Evolutionary conservation across 2,797 vertebrate species (phyloP), one percentile per base, ranked within the genome.

Genomic region (Scomberomorus guttatus): DNA sequence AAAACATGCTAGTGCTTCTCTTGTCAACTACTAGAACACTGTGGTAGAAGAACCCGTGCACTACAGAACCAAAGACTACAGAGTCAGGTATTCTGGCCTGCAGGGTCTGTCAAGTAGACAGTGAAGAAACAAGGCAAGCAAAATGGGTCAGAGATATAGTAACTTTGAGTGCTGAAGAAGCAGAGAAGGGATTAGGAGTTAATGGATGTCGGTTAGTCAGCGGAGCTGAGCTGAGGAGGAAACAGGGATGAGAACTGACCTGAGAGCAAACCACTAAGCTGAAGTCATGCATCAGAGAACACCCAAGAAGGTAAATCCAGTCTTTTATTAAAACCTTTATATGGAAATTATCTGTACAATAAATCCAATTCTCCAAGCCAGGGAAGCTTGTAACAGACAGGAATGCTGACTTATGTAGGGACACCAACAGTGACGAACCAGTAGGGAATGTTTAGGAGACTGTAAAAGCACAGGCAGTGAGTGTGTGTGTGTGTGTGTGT

Each of bases 121-220:
- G 54, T 29, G 51, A 46, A 54, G 51, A 70, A 32, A 64, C 9
- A 56, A 69, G 37, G 42, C 1, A 2, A 77, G 65, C 42, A 4
- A 14, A 34, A 52, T 12, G 20, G 61, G 25, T 69, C 27, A 73
- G 60, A 80, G 69, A 66, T 20, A 61, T 9, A 55, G 75, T 10
- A 34, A 59, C 1, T 25, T 74, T 58, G 79, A 82, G 79, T 39
- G 70, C 44, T 65, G 74, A 82, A 27, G 82, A 78, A 80, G 85
- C 78, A 67, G 58, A 81, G 67, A 27, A 42, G 72, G 75, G 58
- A 86, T 94, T 89, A 93, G 63, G 14, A 81, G 90, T 94, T 94
- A 94, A 89, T 81, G 55, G 71, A 77, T 79, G 78, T 69, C 27
- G 63, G 87, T 94, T 93, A 93, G 84, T 93, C 82, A 89, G 90